Evolutionary conservation across 2,113 vertebrate genomes (phyloP), one percentile per base, ranked within the genome.

Genomic region (Datnioides undecimradiatus): DNA sequence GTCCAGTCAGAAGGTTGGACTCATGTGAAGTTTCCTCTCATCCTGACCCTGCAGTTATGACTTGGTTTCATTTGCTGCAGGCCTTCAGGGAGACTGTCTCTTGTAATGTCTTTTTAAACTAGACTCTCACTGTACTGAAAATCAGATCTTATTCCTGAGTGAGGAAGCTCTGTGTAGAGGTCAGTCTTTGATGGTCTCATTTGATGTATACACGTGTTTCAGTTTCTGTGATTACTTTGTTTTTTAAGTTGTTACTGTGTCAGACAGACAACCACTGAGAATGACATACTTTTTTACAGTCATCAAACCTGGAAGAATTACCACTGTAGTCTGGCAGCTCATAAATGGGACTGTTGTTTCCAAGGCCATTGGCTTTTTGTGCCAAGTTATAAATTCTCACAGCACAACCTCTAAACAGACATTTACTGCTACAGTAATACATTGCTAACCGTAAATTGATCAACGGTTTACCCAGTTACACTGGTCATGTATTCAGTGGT

Each of bases 81-180:
- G 16, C 33, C 49, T 65, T 77, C 19, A 8, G 75, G 33, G n/a
- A 65, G 29, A 45, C 17, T 54, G 29, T 59, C 55, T 66, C 58
- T 41, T 75, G 33, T 73, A 83, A 72, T 55, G 27, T 73, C 60
- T 82, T 55, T 72, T 66, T 48, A 71, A 82, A 57, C 21, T 52
- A 1, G 12, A 51, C 11, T 45, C 23, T 36, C 29, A 63, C 62
- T 80, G 33, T 46, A 54, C 51, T 23, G 29, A 59, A 33, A 49
- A 6, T 58, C 14, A 68, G 34, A 29, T 41, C 7, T 66, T 41
- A 69, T 46, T 2, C n/a, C 29, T 41, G 34, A 49, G 46, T 17
- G 33, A 55, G 17, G 9, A 46, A 29, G 34, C 62, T 31, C 27
- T 33, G 21, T 36, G 51, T 52, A 65, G 25, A 48, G 10, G 14